Evolutionary conservation across 2,797 vertebrate species (phyloP).

Genomic region (Prionace glauca): DNA sequence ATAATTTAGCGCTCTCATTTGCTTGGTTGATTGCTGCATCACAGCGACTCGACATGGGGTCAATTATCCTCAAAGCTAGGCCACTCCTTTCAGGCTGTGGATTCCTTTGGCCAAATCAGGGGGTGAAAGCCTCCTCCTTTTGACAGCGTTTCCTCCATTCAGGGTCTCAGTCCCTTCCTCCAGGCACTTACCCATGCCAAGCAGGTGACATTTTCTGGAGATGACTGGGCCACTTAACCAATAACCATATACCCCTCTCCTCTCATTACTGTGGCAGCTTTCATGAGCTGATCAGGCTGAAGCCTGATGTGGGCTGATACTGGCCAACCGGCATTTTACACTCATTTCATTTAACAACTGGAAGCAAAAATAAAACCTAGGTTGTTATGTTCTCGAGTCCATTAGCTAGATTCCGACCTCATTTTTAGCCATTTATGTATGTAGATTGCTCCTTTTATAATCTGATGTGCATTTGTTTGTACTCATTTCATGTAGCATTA

Average conservation of each 20-base stretch:
- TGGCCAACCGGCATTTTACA: neutral
- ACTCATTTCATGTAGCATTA: neutral
- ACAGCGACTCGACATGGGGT: neutral
- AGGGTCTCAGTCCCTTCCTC: neutral
- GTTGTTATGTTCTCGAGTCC: neutral
- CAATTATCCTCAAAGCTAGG: neutral
- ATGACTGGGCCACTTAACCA: neutral
- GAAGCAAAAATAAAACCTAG: neutral
- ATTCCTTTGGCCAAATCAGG: neutral
- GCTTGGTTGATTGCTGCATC: neutral
- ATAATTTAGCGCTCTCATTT: neutral
- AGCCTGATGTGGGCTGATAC: no score
- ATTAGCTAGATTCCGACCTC: neutral
- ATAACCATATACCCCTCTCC: neutral
- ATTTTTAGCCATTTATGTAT: neutral
- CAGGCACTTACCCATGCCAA: neutral
- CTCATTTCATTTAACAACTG: neutral
- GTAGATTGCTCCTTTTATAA: neutral
- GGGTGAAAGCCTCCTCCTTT: neutral
- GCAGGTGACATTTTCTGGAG: neutral
- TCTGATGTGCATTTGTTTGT: neutral
- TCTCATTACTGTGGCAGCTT: neutral
- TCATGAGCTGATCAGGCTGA: neutral
- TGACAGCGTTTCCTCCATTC: neutral
- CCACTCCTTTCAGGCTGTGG: neutral